Base-by-base conservation (phyloP, 2,113 vertebrate species). In the Xenopus borealis region DNA sequence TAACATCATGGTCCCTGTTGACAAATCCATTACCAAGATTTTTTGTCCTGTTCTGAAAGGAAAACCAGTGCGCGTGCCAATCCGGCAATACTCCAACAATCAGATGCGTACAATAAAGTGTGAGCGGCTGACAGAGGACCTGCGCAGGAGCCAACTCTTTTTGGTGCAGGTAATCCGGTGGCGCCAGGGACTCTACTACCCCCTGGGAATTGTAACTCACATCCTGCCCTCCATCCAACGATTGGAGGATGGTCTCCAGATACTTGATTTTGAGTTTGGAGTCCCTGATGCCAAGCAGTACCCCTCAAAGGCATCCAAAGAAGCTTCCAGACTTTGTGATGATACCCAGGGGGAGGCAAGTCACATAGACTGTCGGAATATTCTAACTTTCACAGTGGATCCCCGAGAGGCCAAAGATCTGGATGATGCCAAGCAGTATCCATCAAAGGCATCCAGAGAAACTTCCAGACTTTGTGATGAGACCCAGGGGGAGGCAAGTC, bases 361-460 rank as follows among this genome's bases (percentile, higher is more conserved):
- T 0, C 78, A 86, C 61, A 82, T 70, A 63, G 85, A 96, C 81
- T 89, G 86, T 16, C 23, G 84, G 7, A 0, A 52, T 0, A 72
- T 89, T 23, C 65, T 12, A 10, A 95, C 94, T 47, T 96, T 97
- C 83, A 96, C 94, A 0, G 78, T 96, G 13, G 95, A 96, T 80
- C 88, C 93, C 3, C 2, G 45, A n/a, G 69, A 73, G 1, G 88
- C 96, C 62, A 69, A 69, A 81, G 89, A 91, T 79, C 79, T 96
- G 64, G 95, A 98, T 0, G 95, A 98, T 0, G 52, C 33, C 45
- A 1, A 2, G 0, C 65, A 78, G 0, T 84, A 91, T 46, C 81
- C 84, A 0, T 52, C 68, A 47, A 50, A 44, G 0, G 61, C 89
- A 45, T 65, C 55, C 57, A 79, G 18, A 55, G 86, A 88, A 63